These are phyloP conservation scores for Zootermopsis nevadensis DNA, from an alignment of 2,888 invertebrate genomes.

Conservation along the genomic window DNA sequence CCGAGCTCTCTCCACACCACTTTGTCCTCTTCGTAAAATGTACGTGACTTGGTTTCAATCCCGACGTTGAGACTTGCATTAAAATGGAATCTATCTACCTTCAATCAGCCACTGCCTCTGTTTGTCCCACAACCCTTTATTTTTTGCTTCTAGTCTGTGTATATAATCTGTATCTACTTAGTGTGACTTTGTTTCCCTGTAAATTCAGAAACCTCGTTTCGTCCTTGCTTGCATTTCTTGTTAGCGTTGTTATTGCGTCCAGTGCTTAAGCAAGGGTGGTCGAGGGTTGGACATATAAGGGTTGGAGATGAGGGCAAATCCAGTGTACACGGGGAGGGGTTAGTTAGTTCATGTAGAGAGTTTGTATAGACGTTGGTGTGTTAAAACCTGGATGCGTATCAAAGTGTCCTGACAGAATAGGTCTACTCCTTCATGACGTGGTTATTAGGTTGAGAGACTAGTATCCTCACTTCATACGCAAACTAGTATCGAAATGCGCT, in stretches of 20 bases:
- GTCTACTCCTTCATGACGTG: no score
- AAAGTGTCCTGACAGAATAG: neutral
- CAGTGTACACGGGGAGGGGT: conserved; percentile 25
- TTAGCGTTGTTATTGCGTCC: conserved; percentile 35
- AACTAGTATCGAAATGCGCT: no score
- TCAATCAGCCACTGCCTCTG: neutral
- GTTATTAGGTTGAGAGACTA: no score
- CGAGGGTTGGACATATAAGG: conserved; percentile 8
- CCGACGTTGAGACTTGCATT: neutral
- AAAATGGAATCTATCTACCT: conserved; percentile 3
- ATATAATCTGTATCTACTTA: conserved; percentile 35
- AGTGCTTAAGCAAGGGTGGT: conserved; percentile 27
- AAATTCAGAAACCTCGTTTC: neutral
- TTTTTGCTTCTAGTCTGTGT: conserved; percentile 27
- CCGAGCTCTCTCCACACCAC: no score
- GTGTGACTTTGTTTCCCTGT: conserved; percentile 31
- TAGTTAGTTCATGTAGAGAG: neutral
- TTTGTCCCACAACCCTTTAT: neutral
- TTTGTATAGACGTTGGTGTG: conserved; percentile 4
- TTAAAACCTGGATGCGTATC: neutral
- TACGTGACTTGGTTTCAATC: neutral
- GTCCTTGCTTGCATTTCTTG: conserved; percentile 36
- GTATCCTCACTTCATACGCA: no score
- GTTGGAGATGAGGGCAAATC: conserved; percentile 36
- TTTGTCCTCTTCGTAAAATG: no score